Evolutionary conservation across 2,113 vertebrate genomes (phyloP).

Genomic region (Crotophaga sulcirostris): DNA sequence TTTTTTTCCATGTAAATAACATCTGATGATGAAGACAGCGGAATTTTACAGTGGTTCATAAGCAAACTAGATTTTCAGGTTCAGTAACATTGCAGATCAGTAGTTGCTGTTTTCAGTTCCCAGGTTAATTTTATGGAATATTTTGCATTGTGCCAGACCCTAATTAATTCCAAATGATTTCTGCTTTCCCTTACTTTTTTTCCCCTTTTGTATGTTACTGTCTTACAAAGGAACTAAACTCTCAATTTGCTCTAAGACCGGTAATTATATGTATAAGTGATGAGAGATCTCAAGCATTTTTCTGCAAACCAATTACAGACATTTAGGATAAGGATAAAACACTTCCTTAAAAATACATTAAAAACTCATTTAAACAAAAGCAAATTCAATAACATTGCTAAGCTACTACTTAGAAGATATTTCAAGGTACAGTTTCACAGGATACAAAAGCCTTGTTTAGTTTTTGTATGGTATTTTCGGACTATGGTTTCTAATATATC

Average conservation of each 20-base stretch:
- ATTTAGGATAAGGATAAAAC: not conserved
- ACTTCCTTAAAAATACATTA: not conserved
- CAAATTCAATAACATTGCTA: not conserved
- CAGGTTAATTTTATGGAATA: slow-evolving; percentile 62
- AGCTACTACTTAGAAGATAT: not conserved
- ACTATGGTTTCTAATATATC: not conserved
- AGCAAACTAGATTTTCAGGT: slow-evolving; percentile 35
- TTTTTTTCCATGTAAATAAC: not conserved
- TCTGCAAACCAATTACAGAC: not conserved
- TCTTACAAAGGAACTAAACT: slow-evolving; percentile 30
- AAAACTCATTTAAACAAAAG: not conserved
- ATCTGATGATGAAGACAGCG: not conserved
- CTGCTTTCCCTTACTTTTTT: not conserved
- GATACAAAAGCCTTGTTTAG: not conserved
- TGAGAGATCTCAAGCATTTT: not conserved
- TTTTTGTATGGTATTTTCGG: not conserved
- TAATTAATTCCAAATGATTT: slow-evolving; percentile 49
- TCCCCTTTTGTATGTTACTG: not conserved
- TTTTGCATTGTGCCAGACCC: slow-evolving; percentile 12
- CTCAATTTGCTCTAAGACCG: not conserved
- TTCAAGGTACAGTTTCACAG: not conserved
- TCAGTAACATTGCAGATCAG: not conserved
- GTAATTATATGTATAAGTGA: not conserved
- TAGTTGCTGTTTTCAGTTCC: slow-evolving; percentile 24
- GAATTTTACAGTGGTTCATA: slow-evolving; percentile 23